Base-by-base conservation (phyloP, 2,888 invertebrate genomes). In the Thymelicus acteon region DNA sequence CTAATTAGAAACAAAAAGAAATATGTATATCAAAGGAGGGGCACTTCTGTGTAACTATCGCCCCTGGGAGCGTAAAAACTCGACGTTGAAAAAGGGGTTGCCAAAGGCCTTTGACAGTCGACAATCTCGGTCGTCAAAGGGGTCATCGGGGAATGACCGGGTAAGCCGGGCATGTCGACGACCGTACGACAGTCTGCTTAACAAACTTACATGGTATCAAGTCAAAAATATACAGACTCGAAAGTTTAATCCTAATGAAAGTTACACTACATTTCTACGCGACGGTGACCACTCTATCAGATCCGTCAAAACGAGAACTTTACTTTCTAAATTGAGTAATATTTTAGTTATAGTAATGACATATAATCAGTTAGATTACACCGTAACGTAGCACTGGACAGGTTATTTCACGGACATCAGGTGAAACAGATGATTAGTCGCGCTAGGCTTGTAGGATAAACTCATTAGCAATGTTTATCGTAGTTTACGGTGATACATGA, bases 371-470 rank as follows among this genome's bases (percentile, higher is more conserved):
- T 58, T 48, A 58, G 39, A 69, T 69, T 69, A 69, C 19, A 63
- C 47, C 63, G 69, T 63, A 63, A 40, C 63, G 63, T 58, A 39
- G 15, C 62, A 15, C 19, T 48, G 40, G 63, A 58, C 69, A 69
- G 62, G 69, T 63, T 58, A 69, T 69, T 69, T 69, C 57, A 69
- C 58, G 69, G 69, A n/a, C 58, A 63, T 69, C 69, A 63, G 62
- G 58, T 63, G 48, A 61, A 68, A 49, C 39, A 58, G 69, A 24
- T 13, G 63, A 64, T 70, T 64, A 64, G 54, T 15, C 31, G 19
- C 37, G 13, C 12, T 13, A 31, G 13, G 12, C 57, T 62, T 68
- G 68, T 7, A 12, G n/a, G 1, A 19, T 7, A 52, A 7, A 15
- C 15, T 52, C 49, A 52, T 49, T n/a, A 67, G 61, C 52, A 31